Percentiles rank a stretch among this genome's conserved stretches.
phyloP scores from a whole-genome alignment of 2,113 vertebrate genomes.

The Phaethornis superciliosus region DNA sequence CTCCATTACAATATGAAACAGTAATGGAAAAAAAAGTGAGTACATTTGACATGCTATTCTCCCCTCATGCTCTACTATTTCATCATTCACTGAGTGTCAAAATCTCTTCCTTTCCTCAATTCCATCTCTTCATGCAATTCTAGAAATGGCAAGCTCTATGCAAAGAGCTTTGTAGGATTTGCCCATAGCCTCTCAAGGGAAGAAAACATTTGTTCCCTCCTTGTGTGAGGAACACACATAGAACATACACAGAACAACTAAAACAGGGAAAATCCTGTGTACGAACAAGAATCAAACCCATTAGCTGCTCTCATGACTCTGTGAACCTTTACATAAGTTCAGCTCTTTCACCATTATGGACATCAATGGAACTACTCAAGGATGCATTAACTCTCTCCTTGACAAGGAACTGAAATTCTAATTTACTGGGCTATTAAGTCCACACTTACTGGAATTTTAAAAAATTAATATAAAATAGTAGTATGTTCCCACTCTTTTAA shows the following conservation, averaged over 20 bases:
- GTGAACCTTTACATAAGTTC: neutral
- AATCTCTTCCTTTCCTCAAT: neutral
- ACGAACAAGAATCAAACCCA: neutral
- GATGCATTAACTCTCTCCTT: neutral
- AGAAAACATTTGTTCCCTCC: neutral
- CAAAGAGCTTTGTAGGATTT: neutral
- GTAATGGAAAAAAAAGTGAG: neutral
- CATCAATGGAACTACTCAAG: neutral
- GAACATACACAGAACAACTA: neutral
- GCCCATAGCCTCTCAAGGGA: neutral
- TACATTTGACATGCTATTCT: neutral
- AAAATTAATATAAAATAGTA: neutral
- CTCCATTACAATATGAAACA: neutral
- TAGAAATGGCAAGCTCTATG: neutral
- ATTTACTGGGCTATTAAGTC: neutral
- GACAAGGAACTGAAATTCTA: neutral
- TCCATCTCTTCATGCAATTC: neutral
- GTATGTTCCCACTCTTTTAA: neutral
- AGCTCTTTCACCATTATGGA: neutral
- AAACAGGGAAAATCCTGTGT: neutral
- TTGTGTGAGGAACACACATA: neutral
- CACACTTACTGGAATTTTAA: neutral
- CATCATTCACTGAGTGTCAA: neutral
- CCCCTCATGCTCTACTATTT: neutral
- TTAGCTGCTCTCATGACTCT: neutral